These are phyloP conservation scores for Tortricodes alternella DNA, from an alignment of 2,888 invertebrate species.

Conservation along the genomic window DNA sequence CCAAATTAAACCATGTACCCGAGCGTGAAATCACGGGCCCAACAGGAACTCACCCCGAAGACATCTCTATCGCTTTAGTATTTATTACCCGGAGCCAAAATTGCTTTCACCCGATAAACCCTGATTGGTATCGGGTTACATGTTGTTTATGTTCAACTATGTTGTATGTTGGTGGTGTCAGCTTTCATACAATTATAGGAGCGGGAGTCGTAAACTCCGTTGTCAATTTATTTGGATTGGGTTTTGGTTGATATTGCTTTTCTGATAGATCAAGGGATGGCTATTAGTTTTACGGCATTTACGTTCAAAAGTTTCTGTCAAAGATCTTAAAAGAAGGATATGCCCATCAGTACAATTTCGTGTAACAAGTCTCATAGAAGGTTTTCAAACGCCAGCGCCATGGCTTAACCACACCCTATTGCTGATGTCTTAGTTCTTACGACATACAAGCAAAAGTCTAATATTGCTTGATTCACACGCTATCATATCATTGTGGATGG, in stretches of 20 bases:
- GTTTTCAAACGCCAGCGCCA: too few relatives aligned
- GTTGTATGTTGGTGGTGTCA: conserved; percentile 9
- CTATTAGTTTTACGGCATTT: too few relatives aligned
- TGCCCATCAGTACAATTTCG: too few relatives aligned
- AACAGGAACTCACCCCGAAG: conserved; percentile 5
- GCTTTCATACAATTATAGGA: conserved; percentile 9
- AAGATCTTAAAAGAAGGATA: too few relatives aligned
- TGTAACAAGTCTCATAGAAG: too few relatives aligned
- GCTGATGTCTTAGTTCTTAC: too few relatives aligned
- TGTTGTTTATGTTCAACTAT: conserved; percentile 16
- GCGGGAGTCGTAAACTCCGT: conserved; percentile 26
- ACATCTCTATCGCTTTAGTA: conserved; percentile 29
- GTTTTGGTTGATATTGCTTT: conserved; percentile 3
- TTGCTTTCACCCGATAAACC: conserved; percentile 24
- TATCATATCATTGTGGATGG: too few relatives aligned
- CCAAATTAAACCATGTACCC: not conserved
- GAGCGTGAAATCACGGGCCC: not conserved
- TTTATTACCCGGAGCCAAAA: conserved; percentile 25
- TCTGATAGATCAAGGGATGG: too few relatives aligned
- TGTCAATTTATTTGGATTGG: conserved; percentile 22
- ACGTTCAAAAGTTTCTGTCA: too few relatives aligned
- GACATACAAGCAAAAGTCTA: too few relatives aligned
- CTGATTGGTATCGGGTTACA: conserved; percentile 30
- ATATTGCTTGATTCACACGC: too few relatives aligned
- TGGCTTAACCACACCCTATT: too few relatives aligned